phyloP scores from a whole-genome alignment of 2,888 invertebrate genomes.

The Rhaphigaster nebulosa region DNA sequence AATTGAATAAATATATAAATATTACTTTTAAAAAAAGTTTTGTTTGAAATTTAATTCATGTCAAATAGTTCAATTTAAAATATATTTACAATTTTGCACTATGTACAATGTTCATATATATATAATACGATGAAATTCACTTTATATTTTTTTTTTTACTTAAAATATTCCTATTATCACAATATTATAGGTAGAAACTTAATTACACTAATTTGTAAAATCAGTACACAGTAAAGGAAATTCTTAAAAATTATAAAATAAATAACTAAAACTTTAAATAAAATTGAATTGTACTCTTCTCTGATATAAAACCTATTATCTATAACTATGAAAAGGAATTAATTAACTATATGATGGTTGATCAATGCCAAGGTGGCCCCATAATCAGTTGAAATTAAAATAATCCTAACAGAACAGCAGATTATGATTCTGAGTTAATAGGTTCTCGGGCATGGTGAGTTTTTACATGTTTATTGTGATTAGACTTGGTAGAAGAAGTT shows the following conservation, averaged over 20 bases:
- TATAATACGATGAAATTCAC: not conserved
- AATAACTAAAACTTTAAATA: not conserved
- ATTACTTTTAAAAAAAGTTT: not conserved
- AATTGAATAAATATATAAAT: slow-evolving; percentile 4
- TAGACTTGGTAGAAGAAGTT: slow-evolving; percentile 89
- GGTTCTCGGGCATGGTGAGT: slow-evolving; percentile 92
- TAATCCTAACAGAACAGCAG: slow-evolving; percentile 25
- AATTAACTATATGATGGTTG: slow-evolving; percentile 23
- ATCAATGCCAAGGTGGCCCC: slow-evolving; percentile 55
- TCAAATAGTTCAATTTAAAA: slow-evolving; percentile 7
- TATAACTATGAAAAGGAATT: slow-evolving; percentile 16
- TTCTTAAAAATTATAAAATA: not conserved
- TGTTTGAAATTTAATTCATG: not conserved
- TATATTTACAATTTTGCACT: slow-evolving; percentile 18
- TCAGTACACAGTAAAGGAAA: not conserved
- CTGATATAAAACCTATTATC: slow-evolving; percentile 30
- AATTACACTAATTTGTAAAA: slow-evolving; percentile 17
- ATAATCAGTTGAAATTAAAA: slow-evolving; percentile 51
- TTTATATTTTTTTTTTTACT: slow-evolving; percentile 32
- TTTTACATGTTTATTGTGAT: slow-evolving; percentile 90
- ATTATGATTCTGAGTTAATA: slow-evolving; percentile 83
- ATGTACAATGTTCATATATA: not conserved
- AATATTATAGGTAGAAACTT: slow-evolving; percentile 37
- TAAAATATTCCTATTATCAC: slow-evolving; percentile 46
- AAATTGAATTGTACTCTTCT: slow-evolving; percentile 27